Base-by-base conservation (phyloP, 1,140 invertebrate species). In the Saccostrea cuccullata region DNA sequence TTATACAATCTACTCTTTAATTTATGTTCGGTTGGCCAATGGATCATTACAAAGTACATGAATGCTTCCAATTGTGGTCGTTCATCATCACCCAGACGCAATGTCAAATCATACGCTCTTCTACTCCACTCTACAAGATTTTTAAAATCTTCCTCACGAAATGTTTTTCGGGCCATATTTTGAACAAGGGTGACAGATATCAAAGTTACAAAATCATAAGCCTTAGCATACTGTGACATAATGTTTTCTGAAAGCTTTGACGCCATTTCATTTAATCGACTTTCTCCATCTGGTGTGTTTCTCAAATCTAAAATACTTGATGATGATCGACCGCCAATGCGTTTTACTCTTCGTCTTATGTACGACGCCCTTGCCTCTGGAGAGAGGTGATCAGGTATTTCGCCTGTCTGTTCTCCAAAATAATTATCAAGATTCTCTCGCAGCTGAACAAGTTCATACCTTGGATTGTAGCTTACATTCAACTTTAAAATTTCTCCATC, bases 1-100 rank as follows among this genome's bases (percentile, higher is more conserved):
- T 47, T 47, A 47, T 47, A 47, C 6, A 89, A 73, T 15, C 11
- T 86, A 90, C 12, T 55, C 26, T 88, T 58, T 47, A n/a, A 30
- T 60, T 86, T 87, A 58, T 55, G 82, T n/a, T 83, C 82, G 8
- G 89, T 88, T 82, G 91, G 91, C 91, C 91, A 92, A 40, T 92
- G 88, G 20, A 92, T 86, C 83, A 91, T 85, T 64, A 92, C 73
- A 36, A 89, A 70, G 58, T 87, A 91, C 58, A 92, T 64, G 70
- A 84, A 92, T 3, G 90, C 82, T 86, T 92, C 91, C 23, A 92
- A 73, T 23, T 91, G 90, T 77, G 82, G 70, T 84, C 73, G 55
- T 26, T 84, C 84, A 2, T 82, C 83, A 47, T 55, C 8, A 13
- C 73, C 26, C 2, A 56, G 9, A 55, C 13, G 40, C 6, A 55